A percentile compares a stretch with the other conserved stretches of the same genome.
phyloP scores from a whole-genome alignment of 2,113 vertebrate species.

The Chaetura pelagica region DNA sequence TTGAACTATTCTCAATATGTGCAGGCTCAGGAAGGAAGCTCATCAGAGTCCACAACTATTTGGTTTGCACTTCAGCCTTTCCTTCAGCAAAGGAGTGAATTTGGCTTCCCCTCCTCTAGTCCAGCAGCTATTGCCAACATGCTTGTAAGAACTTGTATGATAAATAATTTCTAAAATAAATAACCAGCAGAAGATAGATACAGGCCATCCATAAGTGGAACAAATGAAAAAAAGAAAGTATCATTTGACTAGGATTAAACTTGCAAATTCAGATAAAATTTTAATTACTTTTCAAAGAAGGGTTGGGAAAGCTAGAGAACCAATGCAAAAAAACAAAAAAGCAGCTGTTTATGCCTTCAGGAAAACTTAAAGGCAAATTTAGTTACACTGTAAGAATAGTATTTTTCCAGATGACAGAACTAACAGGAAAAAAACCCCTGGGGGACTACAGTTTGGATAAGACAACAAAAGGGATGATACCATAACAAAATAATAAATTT shows the following conservation, averaged over 20 bases:
- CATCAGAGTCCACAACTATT: background rate
- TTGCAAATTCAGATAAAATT: background rate
- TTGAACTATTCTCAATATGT: background rate
- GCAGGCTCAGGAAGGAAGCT: background rate
- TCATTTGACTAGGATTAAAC: background rate
- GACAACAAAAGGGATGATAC: background rate
- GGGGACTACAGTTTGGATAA: background rate
- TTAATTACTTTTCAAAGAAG: background rate
- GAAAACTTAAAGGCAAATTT: background rate
- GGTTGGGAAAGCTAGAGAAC: background rate
- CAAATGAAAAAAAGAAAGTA: background rate
- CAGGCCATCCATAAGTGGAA: background rate
- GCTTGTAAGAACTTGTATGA: background rate
- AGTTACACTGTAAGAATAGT: background rate
- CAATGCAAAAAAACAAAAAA: background rate
- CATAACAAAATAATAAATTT: background rate
- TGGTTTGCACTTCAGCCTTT: background rate
- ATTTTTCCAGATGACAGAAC: background rate
- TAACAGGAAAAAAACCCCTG: background rate
- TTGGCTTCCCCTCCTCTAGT: background rate
- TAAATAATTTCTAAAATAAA: slow-evolving; percentile 17
- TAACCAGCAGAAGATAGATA: background rate
- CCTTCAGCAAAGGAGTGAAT: background rate
- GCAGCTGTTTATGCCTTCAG: background rate
- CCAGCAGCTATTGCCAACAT: background rate